phyloP scores from a whole-genome alignment of 35 echinoderm and acorn worm genomes.

The Strongylocentrotus purpuratus region DNA sequence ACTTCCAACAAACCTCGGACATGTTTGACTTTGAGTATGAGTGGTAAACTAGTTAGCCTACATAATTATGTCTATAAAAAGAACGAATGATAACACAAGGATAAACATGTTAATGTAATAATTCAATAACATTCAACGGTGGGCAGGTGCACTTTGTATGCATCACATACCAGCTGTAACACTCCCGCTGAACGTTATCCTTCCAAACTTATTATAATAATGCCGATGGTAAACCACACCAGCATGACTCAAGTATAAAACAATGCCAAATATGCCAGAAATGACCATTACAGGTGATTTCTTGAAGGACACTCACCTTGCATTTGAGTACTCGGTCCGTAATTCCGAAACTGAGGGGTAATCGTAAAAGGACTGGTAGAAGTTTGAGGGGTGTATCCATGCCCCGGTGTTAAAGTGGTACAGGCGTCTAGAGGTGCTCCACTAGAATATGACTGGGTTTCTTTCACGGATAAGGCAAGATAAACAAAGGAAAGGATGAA shows the following conservation, averaged over 20 bases:
- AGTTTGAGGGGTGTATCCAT: conserved; percentile 6
- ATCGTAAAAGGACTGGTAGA: background rate
- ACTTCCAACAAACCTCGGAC: too few relatives aligned
- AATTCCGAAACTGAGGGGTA: conserved; percentile 8
- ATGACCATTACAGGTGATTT: background rate
- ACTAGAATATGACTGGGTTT: background rate
- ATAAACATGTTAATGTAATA: too few relatives aligned
- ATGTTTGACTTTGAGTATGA: too few relatives aligned
- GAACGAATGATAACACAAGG: too few relatives aligned
- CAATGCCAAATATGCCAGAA: background rate
- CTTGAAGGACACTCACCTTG: background rate
- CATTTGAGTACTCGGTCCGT: conserved; percentile 10
- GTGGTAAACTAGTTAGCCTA: too few relatives aligned
- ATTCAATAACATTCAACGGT: background rate
- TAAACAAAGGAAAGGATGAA: background rate
- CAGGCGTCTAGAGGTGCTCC: background rate
- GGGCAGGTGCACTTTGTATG: background rate
- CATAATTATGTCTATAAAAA: too few relatives aligned
- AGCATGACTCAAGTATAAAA: background rate
- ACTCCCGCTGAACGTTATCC: background rate
- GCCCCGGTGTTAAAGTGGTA: background rate
- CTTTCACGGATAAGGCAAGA: background rate
- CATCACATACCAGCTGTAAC: background rate
- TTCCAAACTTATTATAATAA: background rate
- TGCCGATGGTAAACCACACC: background rate